phyloP scores from a whole-genome alignment of 2,113 vertebrate species.

The Colossoma macropomum region DNA sequence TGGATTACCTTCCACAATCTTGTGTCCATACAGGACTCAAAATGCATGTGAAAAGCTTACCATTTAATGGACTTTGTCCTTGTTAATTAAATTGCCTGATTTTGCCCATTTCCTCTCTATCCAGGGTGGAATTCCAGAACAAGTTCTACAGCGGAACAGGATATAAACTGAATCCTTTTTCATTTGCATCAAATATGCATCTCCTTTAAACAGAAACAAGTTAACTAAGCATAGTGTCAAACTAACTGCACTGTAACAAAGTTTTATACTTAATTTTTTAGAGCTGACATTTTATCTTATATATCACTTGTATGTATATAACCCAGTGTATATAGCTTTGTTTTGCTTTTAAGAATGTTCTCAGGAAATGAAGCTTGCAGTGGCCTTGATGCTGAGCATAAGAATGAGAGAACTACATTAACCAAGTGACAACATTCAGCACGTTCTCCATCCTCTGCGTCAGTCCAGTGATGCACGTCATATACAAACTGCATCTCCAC shows the following conservation, averaged over 20 bases:
- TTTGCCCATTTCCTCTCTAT: background rate
- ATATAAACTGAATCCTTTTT: conserved; percentile 49
- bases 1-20: too few species aligned
- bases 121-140: conserved; percentile 52
- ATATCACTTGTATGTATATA: background rate
- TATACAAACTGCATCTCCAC: background rate
- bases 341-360: conserved; percentile 2
- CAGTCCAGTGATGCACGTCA: background rate
- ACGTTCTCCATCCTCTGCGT: background rate
- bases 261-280: background rate
- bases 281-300: background rate
- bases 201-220: background rate
- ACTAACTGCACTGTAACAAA: conserved; percentile 5
- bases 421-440: background rate
- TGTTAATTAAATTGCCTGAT: background rate
- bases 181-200: conserved; percentile 32
- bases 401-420: background rate
- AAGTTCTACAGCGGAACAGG: conserved; percentile 51
- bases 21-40: background rate
- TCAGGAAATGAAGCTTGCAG: background rate
- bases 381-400: conserved; percentile 9
- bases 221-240: background rate
- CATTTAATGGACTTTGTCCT: too few species aligned
- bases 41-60: background rate
- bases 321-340: background rate